Evolutionary conservation across 2,888 invertebrate species (phyloP).

Genomic region (Parapristionchus giblindavisi): DNA sequence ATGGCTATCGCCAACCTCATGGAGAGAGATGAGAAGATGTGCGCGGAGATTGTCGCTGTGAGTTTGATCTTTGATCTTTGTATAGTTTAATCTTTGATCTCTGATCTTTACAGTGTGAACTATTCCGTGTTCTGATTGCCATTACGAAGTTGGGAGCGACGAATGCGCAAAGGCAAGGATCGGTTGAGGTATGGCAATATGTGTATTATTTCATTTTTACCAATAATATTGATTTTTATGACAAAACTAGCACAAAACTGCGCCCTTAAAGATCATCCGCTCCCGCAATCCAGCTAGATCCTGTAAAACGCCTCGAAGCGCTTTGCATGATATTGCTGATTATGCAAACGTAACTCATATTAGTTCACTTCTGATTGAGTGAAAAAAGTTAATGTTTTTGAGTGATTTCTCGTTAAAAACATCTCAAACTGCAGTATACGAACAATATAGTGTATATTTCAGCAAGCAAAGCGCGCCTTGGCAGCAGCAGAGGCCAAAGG

Average conservation of each 20-base stretch:
- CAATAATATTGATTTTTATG: no score
- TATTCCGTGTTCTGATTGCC: conserved; percentile 68
- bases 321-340: no score
- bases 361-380: no score
- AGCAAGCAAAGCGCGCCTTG: conserved; percentile 58
- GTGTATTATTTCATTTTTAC: no score
- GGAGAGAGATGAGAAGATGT: conserved; percentile 58
- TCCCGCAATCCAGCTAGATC: no score
- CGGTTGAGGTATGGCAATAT: conserved; percentile 40
- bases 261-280: no score
- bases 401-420: no score
- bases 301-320: no score
- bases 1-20: conserved; percentile 68
- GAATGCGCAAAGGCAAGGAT: conserved; percentile 55
- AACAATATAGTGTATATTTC: neutral
- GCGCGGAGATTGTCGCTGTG: conserved; percentile 64
- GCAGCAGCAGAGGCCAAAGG: conserved; percentile 62
- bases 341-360: no score
- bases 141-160: conserved; percentile 63
- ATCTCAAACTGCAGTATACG: no score
- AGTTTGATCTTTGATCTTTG: conserved; percentile 37
- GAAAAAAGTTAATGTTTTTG: no score
- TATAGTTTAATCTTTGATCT: neutral
- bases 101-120: conserved; percentile 54
- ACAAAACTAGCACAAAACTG: no score